phyloP scores from a whole-genome alignment of 2,113 vertebrate species.

The Lepus timidus region DNA sequence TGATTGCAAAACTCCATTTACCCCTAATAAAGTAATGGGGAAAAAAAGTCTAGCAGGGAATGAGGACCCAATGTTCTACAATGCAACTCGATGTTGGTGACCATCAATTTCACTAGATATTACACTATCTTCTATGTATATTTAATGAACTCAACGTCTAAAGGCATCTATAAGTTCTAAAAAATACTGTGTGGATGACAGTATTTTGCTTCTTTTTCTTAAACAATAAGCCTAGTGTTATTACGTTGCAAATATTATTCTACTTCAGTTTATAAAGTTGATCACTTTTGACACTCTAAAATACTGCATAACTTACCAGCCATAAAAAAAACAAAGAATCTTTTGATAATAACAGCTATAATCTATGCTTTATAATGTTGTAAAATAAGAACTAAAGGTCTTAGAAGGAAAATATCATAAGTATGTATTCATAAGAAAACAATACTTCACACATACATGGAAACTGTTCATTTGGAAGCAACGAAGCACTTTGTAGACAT shows the following conservation, averaged over 20 bases:
- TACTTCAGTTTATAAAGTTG: constrained; percentile 29
- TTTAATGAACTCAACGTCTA: background rate
- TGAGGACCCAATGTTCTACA: background rate
- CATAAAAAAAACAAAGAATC: constrained; percentile 44
- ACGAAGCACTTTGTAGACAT: background rate
- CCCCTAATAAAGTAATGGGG: background rate
- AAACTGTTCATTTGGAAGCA: constrained; percentile 44
- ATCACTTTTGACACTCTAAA: constrained; percentile 47
- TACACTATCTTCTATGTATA: background rate
- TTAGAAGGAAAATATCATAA: constrained; percentile 19
- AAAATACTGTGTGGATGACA: background rate
- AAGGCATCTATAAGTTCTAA: constrained; percentile 39
- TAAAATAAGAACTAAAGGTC: constrained; percentile 24
- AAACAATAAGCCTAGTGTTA: constrained; percentile 35
- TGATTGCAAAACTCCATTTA: constrained; percentile 24
- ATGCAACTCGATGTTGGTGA: background rate
- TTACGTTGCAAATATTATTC: constrained; percentile 12
- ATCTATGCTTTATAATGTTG: background rate
- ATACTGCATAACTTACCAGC: background rate
- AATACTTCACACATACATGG: constrained; percentile 8
- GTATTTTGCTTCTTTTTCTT: constrained; percentile 34
- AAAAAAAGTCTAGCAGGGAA: constrained; percentile 23
- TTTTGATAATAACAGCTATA: background rate
- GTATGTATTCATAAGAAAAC: background rate
- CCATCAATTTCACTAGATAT: background rate